phyloP scores from a whole-genome alignment of 2,113 vertebrate species.

The Synchiropus splendidus region DNA sequence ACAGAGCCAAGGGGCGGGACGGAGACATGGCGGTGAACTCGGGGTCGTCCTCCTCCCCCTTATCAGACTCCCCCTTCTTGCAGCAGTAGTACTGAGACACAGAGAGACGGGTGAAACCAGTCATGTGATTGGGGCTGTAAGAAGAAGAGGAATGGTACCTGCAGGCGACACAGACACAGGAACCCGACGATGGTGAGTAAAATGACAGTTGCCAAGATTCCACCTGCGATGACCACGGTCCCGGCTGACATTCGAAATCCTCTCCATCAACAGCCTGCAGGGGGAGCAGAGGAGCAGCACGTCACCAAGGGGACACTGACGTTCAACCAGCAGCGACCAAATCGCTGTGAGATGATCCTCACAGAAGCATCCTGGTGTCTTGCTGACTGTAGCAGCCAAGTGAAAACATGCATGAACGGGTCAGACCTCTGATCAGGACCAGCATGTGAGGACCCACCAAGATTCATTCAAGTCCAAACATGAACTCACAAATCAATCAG shows the following conservation, averaged over 20 bases:
- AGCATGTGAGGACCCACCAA: too few relatives aligned
- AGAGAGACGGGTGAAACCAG: neutral
- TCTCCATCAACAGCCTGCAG: constrained; percentile 84
- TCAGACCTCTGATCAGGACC: too few relatives aligned
- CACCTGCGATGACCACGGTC: constrained; percentile 98
- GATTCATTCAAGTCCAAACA: too few relatives aligned
- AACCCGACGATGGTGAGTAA: constrained; percentile 91
- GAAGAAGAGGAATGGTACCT: constrained; percentile 65
- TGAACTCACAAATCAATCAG: too few relatives aligned
- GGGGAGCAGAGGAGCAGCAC: neutral
- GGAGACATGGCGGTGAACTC: constrained; percentile 71
- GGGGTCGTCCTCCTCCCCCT: constrained; percentile 82
- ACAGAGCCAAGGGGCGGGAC: constrained; percentile 63
- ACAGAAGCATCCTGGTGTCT: too few relatives aligned
- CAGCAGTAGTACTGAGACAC: constrained; percentile 89
- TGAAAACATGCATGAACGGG: too few relatives aligned
- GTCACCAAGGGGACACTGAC: too few relatives aligned
- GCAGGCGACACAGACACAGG: constrained; percentile 75
- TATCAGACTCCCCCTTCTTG: constrained; percentile 76
- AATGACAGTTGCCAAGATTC: constrained; percentile 94
- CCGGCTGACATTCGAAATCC: constrained; percentile 97
- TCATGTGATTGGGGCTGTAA: neutral
- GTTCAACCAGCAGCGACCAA: too few relatives aligned
- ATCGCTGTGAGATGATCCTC: too few relatives aligned
- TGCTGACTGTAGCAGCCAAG: too few relatives aligned